These are phyloP conservation scores for Andrena chrysosceles DNA, from an alignment of 2,888 invertebrate genomes.

Conservation along the genomic window DNA sequence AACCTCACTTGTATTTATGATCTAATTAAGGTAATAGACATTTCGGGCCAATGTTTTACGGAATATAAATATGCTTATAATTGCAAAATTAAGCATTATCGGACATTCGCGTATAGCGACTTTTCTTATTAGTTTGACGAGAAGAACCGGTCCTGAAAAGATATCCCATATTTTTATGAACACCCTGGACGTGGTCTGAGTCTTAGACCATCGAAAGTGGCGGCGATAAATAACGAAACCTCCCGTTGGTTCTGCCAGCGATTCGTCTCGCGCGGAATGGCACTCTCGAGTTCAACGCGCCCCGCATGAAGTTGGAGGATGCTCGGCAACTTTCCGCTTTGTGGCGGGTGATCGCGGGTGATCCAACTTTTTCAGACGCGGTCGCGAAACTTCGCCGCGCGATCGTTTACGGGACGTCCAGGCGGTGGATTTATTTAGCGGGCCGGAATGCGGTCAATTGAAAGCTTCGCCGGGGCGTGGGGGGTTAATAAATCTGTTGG, in stretches of 20 bases:
- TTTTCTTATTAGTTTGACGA: no score
- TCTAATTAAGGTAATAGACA: no score
- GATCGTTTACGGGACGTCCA: conserved; percentile 2
- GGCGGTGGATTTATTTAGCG: background rate
- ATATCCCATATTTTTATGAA: no score
- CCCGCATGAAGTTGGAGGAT: conserved; percentile 23
- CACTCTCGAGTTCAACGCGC: conserved; percentile 30
- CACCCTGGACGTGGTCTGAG: background rate
- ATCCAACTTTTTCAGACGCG: conserved; percentile 19
- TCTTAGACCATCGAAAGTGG: background rate
- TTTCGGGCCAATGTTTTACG: no score
- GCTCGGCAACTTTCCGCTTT: conserved; percentile 17
- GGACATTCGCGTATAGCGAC: no score
- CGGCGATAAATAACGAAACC: conserved; percentile 23
- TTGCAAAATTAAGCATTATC: no score
- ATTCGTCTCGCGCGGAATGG: conserved; percentile 23
- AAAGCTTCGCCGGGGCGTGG: background rate
- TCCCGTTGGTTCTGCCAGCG: background rate
- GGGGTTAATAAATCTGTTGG: background rate
- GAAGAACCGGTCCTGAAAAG: no score
- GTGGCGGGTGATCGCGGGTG: conserved; percentile 12
- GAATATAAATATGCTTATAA: no score
- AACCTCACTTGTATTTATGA: no score
- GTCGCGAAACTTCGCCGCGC: conserved; percentile 26
- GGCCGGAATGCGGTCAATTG: conserved; percentile 16